These are phyloP conservation scores for Rhinichthys osculus DNA, from an alignment of 2,797 vertebrate genomes.

Conservation along the genomic window DNA sequence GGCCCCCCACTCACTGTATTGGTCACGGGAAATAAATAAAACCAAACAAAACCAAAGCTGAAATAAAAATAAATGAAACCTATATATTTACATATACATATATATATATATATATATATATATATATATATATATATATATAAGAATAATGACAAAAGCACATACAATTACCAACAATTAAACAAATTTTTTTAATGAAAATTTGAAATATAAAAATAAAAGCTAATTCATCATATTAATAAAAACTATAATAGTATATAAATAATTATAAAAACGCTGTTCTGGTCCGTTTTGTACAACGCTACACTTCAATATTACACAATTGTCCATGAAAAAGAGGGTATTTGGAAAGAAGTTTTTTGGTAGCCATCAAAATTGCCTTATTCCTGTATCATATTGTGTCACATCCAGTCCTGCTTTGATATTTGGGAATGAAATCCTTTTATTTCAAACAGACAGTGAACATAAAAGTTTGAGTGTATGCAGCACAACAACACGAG, in stretches of 20 bases:
- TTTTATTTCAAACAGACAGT: background rate
- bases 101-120: no score
- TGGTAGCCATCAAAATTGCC: background rate
- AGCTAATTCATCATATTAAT: background rate
- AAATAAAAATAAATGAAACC: no score
- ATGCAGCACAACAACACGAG: background rate
- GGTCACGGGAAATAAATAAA: no score
- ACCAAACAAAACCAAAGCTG: no score
- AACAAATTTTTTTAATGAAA: background rate
- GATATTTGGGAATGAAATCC: background rate
- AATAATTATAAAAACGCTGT: background rate
- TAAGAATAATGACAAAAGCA: background rate
- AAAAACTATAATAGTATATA: background rate
- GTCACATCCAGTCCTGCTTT: background rate
- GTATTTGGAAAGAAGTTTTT: background rate
- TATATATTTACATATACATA: no score
- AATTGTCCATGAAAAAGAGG: background rate
- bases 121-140: no score
- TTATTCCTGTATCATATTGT: background rate
- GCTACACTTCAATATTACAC: background rate
- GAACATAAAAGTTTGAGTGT: no score
- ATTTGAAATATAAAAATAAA: background rate
- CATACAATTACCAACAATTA: background rate
- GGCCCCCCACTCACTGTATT: no score
- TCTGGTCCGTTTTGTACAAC: background rate